Base-by-base conservation (phyloP, 2,797 vertebrate species). In the Anguilla pacifica region DNA sequence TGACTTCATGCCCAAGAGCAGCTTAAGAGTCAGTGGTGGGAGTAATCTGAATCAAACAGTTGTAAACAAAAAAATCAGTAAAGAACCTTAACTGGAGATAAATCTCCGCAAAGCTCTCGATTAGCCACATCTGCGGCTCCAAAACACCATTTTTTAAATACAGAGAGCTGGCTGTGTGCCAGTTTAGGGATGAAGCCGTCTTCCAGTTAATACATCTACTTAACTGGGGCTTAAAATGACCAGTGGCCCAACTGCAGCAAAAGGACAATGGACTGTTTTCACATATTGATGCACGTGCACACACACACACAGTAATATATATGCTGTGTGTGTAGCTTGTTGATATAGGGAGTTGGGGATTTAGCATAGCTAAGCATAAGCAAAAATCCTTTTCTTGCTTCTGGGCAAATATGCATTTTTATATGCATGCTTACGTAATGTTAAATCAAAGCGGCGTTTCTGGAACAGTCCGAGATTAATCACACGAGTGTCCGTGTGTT, bases 81-180 rank as follows among this genome's bases (percentile, higher is more conserved):
- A 83, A 83, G 22, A 83, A n/a, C 81, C 46, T 7, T 82, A 35
- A 35, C 70, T 35, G 10, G 35, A 43, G 13, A 77, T 77, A 43
- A 77, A 77, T 43, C 74, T 77, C 46, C 46, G 51, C 2, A 59
- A 74, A 70, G 85, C 72, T 53, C 28, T 86, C 28, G 72, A 87
- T 84, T 77, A 59, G 77, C 82, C 67, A 46, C 51, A 83, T 39
- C 22, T 72, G 83, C 85, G 70, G 91, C 31, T 77, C 74, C 31
- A 6, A 77, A 77, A 77, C 15, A 17, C 15, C 15, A 6, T 77
- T 10, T 77, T 31, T 72, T 72, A 2, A 64, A 90, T 87, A 87
- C 88, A 9, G 22, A 55, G 61, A 87, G 83, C 87, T 93, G 92
- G 90, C 91, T 85, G 1, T 7, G 84, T 91, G 91, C 92, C 93